Conservation (phyloP, 1,140 invertebrate genomes). For the Trichonephila clavata region DNA sequence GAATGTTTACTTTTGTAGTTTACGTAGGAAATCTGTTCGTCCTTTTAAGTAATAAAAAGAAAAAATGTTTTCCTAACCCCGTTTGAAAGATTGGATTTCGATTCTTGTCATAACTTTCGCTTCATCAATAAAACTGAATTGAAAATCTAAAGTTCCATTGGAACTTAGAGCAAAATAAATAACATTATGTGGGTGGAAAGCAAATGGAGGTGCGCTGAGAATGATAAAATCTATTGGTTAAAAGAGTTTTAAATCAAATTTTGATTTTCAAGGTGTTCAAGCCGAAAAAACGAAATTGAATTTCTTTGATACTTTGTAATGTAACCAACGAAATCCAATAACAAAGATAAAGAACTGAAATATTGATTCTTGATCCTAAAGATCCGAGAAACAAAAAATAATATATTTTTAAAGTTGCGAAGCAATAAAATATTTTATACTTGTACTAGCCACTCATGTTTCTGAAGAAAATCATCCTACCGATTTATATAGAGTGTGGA, state of each 20-base stretch:
- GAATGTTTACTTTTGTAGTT: constrained; percentile 4
- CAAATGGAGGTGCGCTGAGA: neutral
- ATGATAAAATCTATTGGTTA: too few species aligned
- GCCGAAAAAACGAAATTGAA: neutral
- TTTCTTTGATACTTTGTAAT: neutral
- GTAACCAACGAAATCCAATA: too few species aligned
- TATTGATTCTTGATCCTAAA: too few species aligned
- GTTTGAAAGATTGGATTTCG: neutral
- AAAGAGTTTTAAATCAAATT: neutral
- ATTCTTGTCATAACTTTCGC: neutral
- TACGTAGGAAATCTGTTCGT: neutral
- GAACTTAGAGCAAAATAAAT: neutral
- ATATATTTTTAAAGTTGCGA: too few species aligned
- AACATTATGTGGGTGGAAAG: neutral
- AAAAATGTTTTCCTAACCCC: neutral
- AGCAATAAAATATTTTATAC: too few species aligned
- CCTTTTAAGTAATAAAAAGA: neutral
- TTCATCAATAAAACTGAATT: neutral
- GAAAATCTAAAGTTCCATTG: neutral
- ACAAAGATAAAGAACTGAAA: too few species aligned
- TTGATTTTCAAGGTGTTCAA: neutral
- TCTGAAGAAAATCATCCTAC: too few species aligned
- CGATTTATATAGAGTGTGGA: too few species aligned
- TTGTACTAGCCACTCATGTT: too few species aligned
- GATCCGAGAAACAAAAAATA: too few species aligned